A percentile compares a stretch with the other conserved stretches of the same genome.
Evolutionary conservation across 2,888 invertebrate species (phyloP).

Genomic region (Micoletzkya japonica): DNA sequence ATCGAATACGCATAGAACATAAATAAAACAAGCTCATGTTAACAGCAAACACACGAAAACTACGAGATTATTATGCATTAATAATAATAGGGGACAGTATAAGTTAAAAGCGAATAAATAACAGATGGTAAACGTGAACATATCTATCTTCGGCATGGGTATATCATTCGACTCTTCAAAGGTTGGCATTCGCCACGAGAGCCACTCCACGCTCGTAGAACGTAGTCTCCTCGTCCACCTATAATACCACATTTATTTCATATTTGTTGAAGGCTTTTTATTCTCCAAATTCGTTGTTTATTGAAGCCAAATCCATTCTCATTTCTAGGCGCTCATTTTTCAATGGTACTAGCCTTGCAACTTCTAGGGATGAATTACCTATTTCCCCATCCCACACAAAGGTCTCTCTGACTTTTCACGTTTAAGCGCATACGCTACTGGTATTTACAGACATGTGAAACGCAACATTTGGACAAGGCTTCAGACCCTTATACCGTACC

Average conservation of each 20-base stretch:
- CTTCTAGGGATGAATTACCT: neutral
- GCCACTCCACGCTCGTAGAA: slow-evolving; percentile 99
- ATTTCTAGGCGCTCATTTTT: neutral
- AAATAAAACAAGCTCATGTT: no score
- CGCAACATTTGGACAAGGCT: no score
- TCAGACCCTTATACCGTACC: slow-evolving; percentile 73
- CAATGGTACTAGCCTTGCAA: neutral
- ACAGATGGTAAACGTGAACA: no score
- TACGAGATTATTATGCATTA: no score
- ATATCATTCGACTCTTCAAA: slow-evolving; percentile 64
- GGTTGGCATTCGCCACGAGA: slow-evolving; percentile 86
- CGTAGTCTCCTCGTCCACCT: slow-evolving; percentile 67
- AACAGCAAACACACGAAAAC: no score
- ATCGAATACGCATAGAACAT: no score
- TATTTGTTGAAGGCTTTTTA: neutral
- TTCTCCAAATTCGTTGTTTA: neutral
- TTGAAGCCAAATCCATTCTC: neutral
- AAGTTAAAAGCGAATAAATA: no score
- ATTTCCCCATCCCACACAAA: neutral
- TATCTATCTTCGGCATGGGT: no score
- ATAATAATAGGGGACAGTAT: no score
- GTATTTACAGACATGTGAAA: neutral
- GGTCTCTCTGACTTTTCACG: neutral
- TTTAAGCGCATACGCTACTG: neutral
- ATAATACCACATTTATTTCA: neutral